These are phyloP conservation scores for Porites divaricata DNA, from an alignment of 92 coral and sea anemone species.

Conservation along the genomic window DNA sequence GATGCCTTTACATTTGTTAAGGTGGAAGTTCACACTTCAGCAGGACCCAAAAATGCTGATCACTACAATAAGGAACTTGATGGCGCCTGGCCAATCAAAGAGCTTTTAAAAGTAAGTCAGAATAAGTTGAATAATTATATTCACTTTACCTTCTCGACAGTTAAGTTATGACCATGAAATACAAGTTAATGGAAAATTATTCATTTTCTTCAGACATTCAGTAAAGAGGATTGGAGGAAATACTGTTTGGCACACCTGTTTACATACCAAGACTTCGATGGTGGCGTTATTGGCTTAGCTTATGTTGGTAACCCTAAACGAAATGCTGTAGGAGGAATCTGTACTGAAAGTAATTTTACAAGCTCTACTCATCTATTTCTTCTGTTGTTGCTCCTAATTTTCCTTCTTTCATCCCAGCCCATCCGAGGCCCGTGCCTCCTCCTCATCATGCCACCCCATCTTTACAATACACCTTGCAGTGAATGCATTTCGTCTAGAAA, in stretches of 20 bases:
- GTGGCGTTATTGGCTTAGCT: conserved; percentile 98
- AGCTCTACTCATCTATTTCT: background rate
- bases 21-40: conserved; percentile 60
- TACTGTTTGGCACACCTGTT: conserved; percentile 93
- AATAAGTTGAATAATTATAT: background rate
- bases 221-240: conserved; percentile 65
- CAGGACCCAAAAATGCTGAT: background rate
- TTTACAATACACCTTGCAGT: too few relatives aligned
- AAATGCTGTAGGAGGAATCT: conserved; percentile 92
- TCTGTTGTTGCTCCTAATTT: background rate
- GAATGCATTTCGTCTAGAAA: too few relatives aligned
- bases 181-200: background rate
- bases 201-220: conserved; percentile 68
- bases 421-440: too few relatives aligned
- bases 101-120: conserved; percentile 66
- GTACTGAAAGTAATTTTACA: conserved; percentile 75
- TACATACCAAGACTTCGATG: conserved; percentile 93
- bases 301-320: conserved; percentile 84
- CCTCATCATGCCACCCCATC: too few relatives aligned
- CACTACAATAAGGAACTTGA: conserved; percentile 40
- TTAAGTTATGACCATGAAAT: background rate
- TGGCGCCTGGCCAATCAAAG: conserved; percentile 66
- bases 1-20: background rate
- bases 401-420: background rate
- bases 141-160: background rate